These are phyloP conservation scores for Tenualosa thibaudeaui DNA, from an alignment of 2,797 vertebrate species.

Conservation along the genomic window DNA sequence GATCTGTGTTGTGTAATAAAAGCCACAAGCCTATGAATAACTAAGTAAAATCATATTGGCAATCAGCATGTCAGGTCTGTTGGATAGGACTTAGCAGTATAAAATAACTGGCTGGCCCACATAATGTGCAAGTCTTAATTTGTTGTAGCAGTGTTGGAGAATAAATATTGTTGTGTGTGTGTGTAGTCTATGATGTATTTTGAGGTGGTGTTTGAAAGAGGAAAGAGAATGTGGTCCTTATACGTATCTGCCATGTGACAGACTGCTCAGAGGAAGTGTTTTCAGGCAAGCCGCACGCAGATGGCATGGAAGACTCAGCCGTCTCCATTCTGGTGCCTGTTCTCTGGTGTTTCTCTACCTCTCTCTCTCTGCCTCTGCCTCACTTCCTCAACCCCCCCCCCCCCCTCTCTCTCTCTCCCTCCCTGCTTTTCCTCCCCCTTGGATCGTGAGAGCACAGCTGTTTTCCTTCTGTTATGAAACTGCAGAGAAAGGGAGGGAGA, in stretches of 20 bases:
- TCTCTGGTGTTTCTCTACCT: constrained; percentile 1
- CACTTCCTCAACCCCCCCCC: background rate
- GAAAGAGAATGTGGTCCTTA: background rate
- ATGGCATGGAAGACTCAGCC: constrained; percentile 37
- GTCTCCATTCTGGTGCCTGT: constrained; percentile 31
- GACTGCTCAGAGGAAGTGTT: constrained; percentile 21
- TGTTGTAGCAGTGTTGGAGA: background rate
- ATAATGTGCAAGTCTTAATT: background rate
- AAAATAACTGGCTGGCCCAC: background rate
- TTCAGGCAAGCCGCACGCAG: constrained; percentile 39
- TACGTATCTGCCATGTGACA: constrained; percentile 15
- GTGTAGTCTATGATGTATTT: background rate
- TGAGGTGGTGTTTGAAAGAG: background rate
- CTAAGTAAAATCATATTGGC: background rate
- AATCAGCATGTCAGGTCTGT: background rate
- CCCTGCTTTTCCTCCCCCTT: constrained; percentile 38
- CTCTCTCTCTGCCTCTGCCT: background rate
- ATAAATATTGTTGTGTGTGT: background rate
- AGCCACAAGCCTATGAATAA: background rate
- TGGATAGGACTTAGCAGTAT: background rate
- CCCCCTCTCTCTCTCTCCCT: constrained; percentile 7
- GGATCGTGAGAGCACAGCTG: constrained; percentile 51
- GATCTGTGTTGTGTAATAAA: background rate
- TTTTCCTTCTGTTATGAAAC: constrained; percentile 54
- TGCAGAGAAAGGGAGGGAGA: constrained; percentile 28